These are phyloP conservation scores for Synanthedon tipuliformis DNA, from an alignment of 2,888 invertebrate species.

Conservation along the genomic window DNA sequence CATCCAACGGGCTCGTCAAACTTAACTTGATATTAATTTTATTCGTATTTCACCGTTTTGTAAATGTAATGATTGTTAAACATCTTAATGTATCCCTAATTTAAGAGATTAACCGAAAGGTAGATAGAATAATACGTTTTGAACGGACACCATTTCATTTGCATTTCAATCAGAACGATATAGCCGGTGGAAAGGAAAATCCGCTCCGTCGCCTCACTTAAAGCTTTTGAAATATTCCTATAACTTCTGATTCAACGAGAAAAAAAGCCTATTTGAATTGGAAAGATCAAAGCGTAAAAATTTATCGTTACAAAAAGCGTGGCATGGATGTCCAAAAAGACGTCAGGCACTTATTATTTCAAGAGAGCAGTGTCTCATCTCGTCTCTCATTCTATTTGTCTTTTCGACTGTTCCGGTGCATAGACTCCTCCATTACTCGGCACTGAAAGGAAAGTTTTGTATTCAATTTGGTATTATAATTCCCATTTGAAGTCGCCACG, in stretches of 20 bases:
- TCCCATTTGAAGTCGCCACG: slow-evolving; percentile 70
- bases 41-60: slow-evolving; percentile 1
- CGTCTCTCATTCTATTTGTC: slow-evolving; percentile 64
- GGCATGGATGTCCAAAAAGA: slow-evolving; percentile 58
- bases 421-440: slow-evolving; percentile 69
- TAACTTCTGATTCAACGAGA: slow-evolving; percentile 63
- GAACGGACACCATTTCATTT: slow-evolving; percentile 63
- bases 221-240: slow-evolving; percentile 68
- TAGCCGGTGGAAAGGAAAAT: slow-evolving; percentile 64
- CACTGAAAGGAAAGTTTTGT: slow-evolving; percentile 73
- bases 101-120: slow-evolving; percentile 46
- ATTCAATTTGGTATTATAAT: slow-evolving; percentile 73
- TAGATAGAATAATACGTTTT: slow-evolving; percentile 56
- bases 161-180: slow-evolving; percentile 67
- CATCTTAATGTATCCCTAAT: slow-evolving; percentile 25
- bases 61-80: slow-evolving; percentile 9
- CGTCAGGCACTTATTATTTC: slow-evolving; percentile 67
- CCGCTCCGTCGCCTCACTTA: slow-evolving; percentile 63
- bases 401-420: slow-evolving; percentile 70
- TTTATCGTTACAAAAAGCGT: slow-evolving; percentile 60
- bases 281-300: slow-evolving; percentile 68
- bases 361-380: slow-evolving; percentile 61
- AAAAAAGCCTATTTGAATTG: slow-evolving; percentile 68
- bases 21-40: background rate
- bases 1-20: no score